Percentiles rank a stretch among this genome's conserved stretches.
phyloP scores from a whole-genome alignment of 2,888 invertebrate genomes.

The Frankliniella fusca region DNA sequence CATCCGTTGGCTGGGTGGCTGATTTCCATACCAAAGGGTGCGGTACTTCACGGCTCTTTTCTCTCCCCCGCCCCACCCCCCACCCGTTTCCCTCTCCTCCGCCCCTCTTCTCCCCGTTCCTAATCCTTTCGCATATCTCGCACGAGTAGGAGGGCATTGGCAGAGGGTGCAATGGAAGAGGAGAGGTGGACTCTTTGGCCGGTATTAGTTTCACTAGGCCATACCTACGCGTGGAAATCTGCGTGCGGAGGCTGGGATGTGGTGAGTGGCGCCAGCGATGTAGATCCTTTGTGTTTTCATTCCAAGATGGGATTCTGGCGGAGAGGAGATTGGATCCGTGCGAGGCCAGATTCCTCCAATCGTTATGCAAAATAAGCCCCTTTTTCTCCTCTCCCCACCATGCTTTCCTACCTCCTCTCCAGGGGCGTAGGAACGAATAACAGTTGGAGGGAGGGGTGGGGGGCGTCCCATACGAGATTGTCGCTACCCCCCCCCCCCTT shows the following conservation, averaged over 20 bases:
- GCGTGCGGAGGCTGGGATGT: no score
- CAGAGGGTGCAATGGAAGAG: no score
- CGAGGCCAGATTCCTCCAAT: no score
- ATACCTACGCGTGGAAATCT: neutral
- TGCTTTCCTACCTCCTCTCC: no score
- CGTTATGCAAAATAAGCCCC: no score
- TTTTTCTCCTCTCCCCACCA: no score
- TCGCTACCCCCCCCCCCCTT: no score
- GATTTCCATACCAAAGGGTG: conserved; percentile 23
- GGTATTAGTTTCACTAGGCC: neutral
- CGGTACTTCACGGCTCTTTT: conserved; percentile 12
- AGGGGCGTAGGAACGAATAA: no score
- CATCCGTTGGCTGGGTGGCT: neutral
- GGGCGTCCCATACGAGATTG: no score
- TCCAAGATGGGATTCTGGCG: neutral
- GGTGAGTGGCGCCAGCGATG: no score
- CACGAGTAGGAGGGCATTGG: no score
- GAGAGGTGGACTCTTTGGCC: neutral
- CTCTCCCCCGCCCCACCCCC: neutral
- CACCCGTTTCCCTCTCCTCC: neutral
- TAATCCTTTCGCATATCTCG: neutral
- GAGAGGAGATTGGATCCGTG: neutral
- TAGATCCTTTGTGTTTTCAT: neutral
- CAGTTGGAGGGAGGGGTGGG: no score
- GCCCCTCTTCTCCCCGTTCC: neutral